Base-by-base conservation (phyloP, 1,140 invertebrate species). In the Penaeus indicus region DNA sequence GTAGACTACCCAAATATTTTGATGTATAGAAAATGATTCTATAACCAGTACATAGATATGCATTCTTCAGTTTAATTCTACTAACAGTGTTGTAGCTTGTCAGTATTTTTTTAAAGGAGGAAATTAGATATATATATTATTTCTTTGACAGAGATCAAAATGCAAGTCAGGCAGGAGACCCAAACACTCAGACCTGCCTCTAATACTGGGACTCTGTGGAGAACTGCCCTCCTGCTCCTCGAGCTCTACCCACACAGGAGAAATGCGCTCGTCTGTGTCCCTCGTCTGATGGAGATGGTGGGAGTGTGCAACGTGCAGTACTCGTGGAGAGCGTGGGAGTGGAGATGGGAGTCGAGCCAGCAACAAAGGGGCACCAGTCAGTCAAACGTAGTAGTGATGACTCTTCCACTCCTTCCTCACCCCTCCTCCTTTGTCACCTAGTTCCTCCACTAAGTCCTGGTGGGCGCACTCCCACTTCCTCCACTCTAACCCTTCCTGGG, bases 151-250 rank as follows among this genome's bases (percentile, higher is more conserved):
- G 95, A 96, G 92, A 94, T 95, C 72, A 93, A 96, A 61, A 91
- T 94, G 80, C 93, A 94, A 90, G 94, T 83, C 94, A 95, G 88
- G 89, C 85, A 18, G 86, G 84, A 77, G 93, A 93, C 79, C 92
- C 89, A 47, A 94, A 92, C 80, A 91, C 86, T 85, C 93, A 93
- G 89, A 95, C 96, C 86, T 93, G 94, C 91, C 94, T 95, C 90
- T 94, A 99, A 86, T 97, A 97, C 92, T 98, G 98, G 98, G 97
- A 98, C 93, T 98, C 97, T 2, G 98, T 97, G 97, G 97, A 98
- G 92, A 62, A 86, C n/a, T 86, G 86, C 86, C 91, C 84, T 85
- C 91, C 69, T 89, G 90, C 75, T 85, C 90, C 67, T 86, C 91
- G 80, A 83, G 91, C 38, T 60, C 87, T 18, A 89, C 90, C 75